Evolutionary conservation across 1,140 invertebrate genomes (phyloP).

Genomic region (Andricus grossulariae): DNA sequence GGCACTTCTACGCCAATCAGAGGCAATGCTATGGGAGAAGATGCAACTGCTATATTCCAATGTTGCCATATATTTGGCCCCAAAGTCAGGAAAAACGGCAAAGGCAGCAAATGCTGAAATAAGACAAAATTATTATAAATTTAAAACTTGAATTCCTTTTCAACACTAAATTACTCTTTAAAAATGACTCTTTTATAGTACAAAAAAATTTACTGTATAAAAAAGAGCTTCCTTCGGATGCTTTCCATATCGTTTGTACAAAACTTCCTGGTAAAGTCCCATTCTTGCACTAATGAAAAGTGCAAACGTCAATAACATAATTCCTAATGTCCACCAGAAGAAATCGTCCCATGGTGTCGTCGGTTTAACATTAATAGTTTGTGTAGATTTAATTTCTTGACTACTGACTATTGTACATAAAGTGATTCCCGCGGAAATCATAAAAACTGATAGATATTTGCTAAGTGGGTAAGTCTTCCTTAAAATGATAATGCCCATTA

Average conservation of each 20-base stretch:
- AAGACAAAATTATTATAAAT: constrained; percentile 46
- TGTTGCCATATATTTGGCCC: constrained; percentile 86
- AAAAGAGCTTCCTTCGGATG: constrained; percentile 96
- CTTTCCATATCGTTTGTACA: constrained; percentile 93
- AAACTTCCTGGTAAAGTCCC: constrained; percentile 96
- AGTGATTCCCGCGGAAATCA: constrained; percentile 94
- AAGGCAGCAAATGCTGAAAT: constrained; percentile 87
- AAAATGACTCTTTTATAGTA: too few relatives aligned
- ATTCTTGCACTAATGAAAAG: constrained; percentile 95
- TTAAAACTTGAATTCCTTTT: neutral
- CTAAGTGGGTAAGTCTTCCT: constrained; percentile 88
- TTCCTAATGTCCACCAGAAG: constrained; percentile 91
- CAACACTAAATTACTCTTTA: neutral
- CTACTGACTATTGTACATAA: constrained; percentile 94
- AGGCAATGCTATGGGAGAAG: constrained; percentile 74
- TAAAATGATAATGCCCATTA: constrained; percentile 94
- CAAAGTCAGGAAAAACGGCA: constrained; percentile 90
- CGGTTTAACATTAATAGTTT: constrained; percentile 50
- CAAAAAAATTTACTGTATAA: constrained; percentile 82
- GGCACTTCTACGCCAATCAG: constrained; percentile 80
- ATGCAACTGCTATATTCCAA: constrained; percentile 78
- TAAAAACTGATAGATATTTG: constrained; percentile 94
- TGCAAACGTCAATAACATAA: constrained; percentile 90
- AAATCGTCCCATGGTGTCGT: constrained; percentile 77
- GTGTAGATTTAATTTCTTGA: constrained; percentile 77